Percentiles rank a stretch among this genome's conserved stretches.
Evolutionary conservation across 2,888 invertebrate species (phyloP).

Genomic region (Cosmia pyralina): DNA sequence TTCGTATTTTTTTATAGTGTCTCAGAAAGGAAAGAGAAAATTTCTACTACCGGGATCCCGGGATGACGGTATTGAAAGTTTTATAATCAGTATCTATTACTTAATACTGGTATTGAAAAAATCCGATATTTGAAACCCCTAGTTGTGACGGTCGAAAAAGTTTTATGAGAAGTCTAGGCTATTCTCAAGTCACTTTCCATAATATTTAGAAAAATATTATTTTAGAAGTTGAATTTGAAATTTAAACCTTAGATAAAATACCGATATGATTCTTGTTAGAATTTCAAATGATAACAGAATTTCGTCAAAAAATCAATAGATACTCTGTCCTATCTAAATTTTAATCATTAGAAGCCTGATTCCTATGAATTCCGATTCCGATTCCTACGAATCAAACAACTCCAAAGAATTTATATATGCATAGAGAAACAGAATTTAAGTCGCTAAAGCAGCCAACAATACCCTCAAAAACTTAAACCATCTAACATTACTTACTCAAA

Average conservation of each 20-base stretch:
- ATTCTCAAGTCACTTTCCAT: not conserved
- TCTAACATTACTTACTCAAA: slow-evolving; percentile 65
- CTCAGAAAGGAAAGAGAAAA: too few relatives aligned
- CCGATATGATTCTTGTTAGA: not conserved
- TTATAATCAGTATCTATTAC: too few relatives aligned
- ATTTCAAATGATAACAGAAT: not conserved
- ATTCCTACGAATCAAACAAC: not conserved
- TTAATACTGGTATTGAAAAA: too few relatives aligned
- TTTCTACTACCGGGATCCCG: too few relatives aligned
- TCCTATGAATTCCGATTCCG: not conserved
- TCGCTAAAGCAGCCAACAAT: not conserved
- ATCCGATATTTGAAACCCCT: too few relatives aligned
- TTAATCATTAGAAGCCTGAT: not conserved
- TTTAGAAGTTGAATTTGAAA: not conserved
- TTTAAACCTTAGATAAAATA: not conserved
- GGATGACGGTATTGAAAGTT: too few relatives aligned
- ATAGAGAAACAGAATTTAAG: not conserved
- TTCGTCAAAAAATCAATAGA: not conserved
- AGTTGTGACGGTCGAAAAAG: not conserved
- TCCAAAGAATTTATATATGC: not conserved
- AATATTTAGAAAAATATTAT: not conserved
- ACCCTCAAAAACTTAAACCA: slow-evolving; percentile 36
- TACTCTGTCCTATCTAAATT: not conserved
- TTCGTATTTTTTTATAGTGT: too few relatives aligned
- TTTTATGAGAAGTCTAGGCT: not conserved